Evolutionary conservation across 1,140 invertebrate species (phyloP), one percentile per base, ranked within the genome.

Genomic region (Drosophila athabasca): DNA sequence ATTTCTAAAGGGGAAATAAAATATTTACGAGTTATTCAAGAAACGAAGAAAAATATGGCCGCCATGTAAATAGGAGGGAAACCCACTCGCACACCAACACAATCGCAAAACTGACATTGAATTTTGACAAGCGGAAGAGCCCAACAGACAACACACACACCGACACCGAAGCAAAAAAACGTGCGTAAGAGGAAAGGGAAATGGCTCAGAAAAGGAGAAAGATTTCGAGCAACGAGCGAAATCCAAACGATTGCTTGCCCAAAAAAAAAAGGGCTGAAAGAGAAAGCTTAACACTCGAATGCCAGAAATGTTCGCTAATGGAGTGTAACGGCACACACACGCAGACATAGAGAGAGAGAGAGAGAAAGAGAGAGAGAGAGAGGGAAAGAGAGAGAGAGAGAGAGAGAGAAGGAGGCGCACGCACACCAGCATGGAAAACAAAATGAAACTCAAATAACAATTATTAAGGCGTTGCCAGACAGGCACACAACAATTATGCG

Each of bases 401-500:
- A 39, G 35, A 39, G 35, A 13, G 11, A 35, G 35, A 13, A 13
- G 31, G 31, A 31, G 8, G 31, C 54, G 67, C 46, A 41, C 15
- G 17, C 48, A 53, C 26, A 59, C 31, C 19, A 39, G 51, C 68
- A 55, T 49, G 39, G 62, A 69, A 79, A 79, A 74, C 74, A 88
- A 90, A 90, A 90, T 76, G 83, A 77, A 88, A 89, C 83, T 90
- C 83, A 90, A 90, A 90, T 85, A 90, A 89, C 84, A 90, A 90
- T 90, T 90, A 90, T 90, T 80, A 90, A 90, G 89, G 89, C 89
- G 89, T 90, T 90, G 79, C 89, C 89, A 90, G 89, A 90, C 89
- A 68, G 70, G 68, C 88, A 87, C 83, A 87, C 74, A 88, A 88
- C 82, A 85, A 85, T 85, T 88, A 79, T 79, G 67, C 62, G 72